A percentile compares a stretch with the other conserved stretches of the same genome.
Evolutionary conservation across 2,113 vertebrate species (phyloP).

Genomic region (Onychorhynchus coronatus): DNA sequence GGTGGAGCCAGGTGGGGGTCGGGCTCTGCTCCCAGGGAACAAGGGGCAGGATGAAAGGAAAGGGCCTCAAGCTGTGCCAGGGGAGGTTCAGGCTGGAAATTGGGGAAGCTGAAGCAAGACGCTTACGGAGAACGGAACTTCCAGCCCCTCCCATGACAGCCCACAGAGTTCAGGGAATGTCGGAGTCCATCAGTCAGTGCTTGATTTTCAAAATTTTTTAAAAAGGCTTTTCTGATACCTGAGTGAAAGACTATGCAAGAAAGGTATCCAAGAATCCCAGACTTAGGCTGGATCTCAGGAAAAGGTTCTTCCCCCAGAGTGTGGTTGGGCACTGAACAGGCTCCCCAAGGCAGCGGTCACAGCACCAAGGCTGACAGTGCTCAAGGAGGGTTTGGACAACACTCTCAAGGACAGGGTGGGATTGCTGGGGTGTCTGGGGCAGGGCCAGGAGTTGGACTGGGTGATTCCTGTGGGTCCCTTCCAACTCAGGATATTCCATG

Average conservation of each 20-base stretch:
- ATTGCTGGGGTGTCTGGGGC: fast-evolving
- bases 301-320: neutral
- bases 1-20: neutral
- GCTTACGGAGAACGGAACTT: neutral
- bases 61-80: neutral
- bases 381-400: fast-evolving
- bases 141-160: neutral
- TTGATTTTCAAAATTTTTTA: neutral
- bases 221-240: neutral
- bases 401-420: neutral
- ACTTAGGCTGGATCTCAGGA: neutral
- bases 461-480: no score
- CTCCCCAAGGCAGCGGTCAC: neutral
- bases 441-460: neutral
- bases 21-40: neutral
- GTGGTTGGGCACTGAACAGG: neutral
- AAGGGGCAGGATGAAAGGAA: neutral
- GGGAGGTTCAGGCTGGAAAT: fast-evolving
- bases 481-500: neutral
- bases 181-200: neutral
- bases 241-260: neutral
- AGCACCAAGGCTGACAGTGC: neutral
- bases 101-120: neutral
- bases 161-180: neutral
- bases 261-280: neutral